Base-by-base conservation (phyloP, 2,797 vertebrate species). In the Sus cebifrons region DNA sequence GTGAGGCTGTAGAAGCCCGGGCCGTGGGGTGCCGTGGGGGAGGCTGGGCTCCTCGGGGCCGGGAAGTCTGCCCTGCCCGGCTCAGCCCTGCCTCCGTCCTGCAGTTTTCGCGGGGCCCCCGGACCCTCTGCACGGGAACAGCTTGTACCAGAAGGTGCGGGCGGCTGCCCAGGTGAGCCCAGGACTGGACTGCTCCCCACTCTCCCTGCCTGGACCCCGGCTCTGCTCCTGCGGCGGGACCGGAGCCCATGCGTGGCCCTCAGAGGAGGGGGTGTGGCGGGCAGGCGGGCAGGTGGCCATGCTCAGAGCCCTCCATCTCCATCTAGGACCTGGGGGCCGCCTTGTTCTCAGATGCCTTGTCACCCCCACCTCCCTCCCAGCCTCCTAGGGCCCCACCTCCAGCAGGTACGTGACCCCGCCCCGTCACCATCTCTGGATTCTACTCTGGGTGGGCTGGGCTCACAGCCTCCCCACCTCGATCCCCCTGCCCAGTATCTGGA, bases 141-240 rank as follows among this genome's bases (percentile, higher is more conserved):
- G 99, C 64, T 97, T 99, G 91, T 99, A 99, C 98, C 99, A 99
- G 98, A 99, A 99, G 98, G 99, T 99, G 54, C 99, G 99, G 82
- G 98, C 97, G 0, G 99, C 99, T 0, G 99, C 99, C 1, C 99
- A 99, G 99, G 99, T 99, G 94, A 97, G 98, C 90, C 20, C 14
- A 0, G 29, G 36, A 16, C 27, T 14, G 2, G 0, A 0, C 13
- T 23, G 0, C 27, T 4, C 0, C 44, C 1, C 58, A 18, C 52
- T 78, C 20, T 58, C 54, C 64, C 20, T 0, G 1, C 5, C 8
- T 0, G 1, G 52, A 17, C 32, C 44, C 73, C 10, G 17, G 44
- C 36, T 77, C n/a, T 0, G 1, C 27, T 44, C 32, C 58, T 73
- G 83, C 82, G 52, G 71, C 1, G 13, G 17, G 70, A 3, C 62